phyloP scores from a whole-genome alignment of 2,888 invertebrate genomes.

The Poecilobothrus nobilitatus region DNA sequence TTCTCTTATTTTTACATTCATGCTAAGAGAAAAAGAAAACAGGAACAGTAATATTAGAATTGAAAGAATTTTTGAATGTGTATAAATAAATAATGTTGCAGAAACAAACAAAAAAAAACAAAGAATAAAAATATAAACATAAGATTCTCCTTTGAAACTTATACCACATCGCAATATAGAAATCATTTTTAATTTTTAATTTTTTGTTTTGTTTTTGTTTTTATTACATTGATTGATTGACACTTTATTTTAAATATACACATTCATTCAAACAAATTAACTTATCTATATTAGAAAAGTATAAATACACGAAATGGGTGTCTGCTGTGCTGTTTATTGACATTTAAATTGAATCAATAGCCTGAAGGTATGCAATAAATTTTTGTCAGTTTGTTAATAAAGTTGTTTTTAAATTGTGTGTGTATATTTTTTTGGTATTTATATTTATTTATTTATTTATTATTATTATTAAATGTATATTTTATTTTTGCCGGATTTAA shows the following conservation, averaged over 20 bases:
- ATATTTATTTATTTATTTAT: no score
- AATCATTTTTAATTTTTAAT: neutral
- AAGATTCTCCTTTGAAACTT: neutral
- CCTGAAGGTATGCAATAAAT: neutral
- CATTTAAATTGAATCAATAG: slow-evolving; percentile 4
- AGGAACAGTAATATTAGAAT: no score
- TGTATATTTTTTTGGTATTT: no score
- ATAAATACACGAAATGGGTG: no score
- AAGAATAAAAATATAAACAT: no score
- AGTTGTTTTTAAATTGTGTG: neutral
- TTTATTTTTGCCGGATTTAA: no score
- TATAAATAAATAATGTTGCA: neutral
- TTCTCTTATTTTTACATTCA: no score
- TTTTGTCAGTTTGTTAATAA: neutral
- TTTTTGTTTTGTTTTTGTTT: no score
- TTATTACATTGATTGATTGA: neutral
- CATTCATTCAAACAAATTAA: no score
- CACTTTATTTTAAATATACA: neutral
- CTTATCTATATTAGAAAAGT: no score
- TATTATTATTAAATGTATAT: no score
- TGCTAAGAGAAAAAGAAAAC: no score
- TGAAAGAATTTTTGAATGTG: neutral
- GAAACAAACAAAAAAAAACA: neutral
- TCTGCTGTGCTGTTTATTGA: neutral
- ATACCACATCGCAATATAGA: neutral